Evolutionary conservation across 2,888 invertebrate species (phyloP).

Genomic region (Drepanosiphum platanoidis): DNA sequence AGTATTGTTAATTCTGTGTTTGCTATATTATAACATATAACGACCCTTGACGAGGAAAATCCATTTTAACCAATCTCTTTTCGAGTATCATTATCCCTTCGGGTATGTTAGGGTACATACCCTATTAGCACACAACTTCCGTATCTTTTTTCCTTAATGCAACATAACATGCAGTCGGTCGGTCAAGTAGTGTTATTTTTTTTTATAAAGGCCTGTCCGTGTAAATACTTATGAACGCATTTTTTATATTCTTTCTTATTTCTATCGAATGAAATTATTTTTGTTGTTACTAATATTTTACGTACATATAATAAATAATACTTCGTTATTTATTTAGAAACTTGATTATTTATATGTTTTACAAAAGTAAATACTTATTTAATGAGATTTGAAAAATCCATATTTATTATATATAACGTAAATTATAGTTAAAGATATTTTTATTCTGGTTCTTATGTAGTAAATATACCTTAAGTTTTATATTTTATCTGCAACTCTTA

Average conservation of each 20-base stretch:
- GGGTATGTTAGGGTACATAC: background rate
- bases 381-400: too few relatives aligned
- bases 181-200: slow-evolving; percentile 40
- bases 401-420: too few relatives aligned
- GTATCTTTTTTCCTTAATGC: slow-evolving; percentile 24
- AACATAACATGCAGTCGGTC: slow-evolving; percentile 28
- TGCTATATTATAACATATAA: background rate
- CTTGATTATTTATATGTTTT: too few relatives aligned
- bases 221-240: background rate
- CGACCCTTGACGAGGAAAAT: slow-evolving; percentile 2
- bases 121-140: slow-evolving; percentile 30
- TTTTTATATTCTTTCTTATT: background rate
- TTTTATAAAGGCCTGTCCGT: background rate
- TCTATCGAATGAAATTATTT: background rate
- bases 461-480: too few relatives aligned
- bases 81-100: slow-evolving; percentile 44
- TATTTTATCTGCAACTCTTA: too few relatives aligned
- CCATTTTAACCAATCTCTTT: slow-evolving; percentile 42
- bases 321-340: too few relatives aligned
- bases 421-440: too few relatives aligned
- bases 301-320: too few relatives aligned
- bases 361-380: too few relatives aligned
- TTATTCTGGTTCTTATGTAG: too few relatives aligned
- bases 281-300: too few relatives aligned
- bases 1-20: background rate